These are phyloP conservation scores for Urocyon cinereoargenteus DNA, from an alignment of 2,797 vertebrate species.

Conservation along the genomic window DNA sequence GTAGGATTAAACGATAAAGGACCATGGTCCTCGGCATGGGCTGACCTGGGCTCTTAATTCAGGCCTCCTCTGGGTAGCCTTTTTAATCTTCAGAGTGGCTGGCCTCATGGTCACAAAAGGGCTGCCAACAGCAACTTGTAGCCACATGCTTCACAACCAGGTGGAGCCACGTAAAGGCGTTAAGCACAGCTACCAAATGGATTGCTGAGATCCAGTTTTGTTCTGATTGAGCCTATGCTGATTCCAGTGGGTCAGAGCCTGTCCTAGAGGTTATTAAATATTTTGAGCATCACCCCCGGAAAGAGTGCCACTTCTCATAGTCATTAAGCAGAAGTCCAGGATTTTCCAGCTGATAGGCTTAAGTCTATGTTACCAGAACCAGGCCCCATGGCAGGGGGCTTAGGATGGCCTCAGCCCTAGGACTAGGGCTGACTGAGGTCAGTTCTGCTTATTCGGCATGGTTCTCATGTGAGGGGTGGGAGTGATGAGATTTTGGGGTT, in stretches of 20 bases:
- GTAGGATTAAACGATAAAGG: neutral
- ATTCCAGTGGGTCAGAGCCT: neutral
- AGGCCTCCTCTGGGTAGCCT: neutral
- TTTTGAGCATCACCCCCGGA: neutral
- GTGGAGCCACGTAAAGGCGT: neutral
- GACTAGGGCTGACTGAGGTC: neutral
- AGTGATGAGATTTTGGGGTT: neutral
- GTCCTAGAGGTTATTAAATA: neutral
- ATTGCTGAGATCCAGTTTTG: neutral
- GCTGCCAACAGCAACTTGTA: neutral
- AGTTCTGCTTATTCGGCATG: neutral
- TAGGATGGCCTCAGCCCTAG: too few species aligned
- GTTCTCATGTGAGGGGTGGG: accelerated
- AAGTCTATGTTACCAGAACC: neutral
- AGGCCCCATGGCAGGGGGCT: neutral
- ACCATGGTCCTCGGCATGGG: neutral
- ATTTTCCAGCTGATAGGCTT: neutral
- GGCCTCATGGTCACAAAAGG: conserved; percentile 37
- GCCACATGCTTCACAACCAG: neutral
- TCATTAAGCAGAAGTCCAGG: neutral
- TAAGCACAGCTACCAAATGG: neutral
- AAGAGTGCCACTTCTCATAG: neutral
- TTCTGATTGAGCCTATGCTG: neutral
- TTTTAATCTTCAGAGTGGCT: neutral
- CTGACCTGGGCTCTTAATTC: neutral